phyloP scores from a whole-genome alignment of 1,140 invertebrate genomes.

The Polypedilum pembai region DNA sequence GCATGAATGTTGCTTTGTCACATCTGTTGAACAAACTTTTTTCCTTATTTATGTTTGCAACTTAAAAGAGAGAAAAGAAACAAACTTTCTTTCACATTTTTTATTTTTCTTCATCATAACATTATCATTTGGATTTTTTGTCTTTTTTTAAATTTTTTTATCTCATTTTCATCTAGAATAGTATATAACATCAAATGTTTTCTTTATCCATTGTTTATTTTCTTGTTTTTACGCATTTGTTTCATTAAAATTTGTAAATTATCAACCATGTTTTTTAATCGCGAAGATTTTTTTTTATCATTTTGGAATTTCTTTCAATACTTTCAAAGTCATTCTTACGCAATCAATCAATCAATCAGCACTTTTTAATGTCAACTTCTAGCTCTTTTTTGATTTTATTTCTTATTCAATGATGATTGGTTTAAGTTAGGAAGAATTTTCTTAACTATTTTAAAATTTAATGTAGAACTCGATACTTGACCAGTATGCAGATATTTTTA shows the following conservation, averaged over 20 bases:
- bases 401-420: no score
- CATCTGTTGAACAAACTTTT: not conserved
- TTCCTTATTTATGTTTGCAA: not conserved
- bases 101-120: not conserved
- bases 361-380: no score
- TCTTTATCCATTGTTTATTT: not conserved
- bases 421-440: no score
- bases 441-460: no score
- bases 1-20: not conserved
- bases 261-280: slow-evolving; percentile 20
- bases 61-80: not conserved
- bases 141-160: not conserved
- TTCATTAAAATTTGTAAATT: not conserved
- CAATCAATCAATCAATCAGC: no score
- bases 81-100: not conserved
- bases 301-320: not conserved
- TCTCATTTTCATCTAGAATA: slow-evolving; percentile 13
- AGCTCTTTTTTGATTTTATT: no score
- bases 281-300: not conserved
- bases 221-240: not conserved
- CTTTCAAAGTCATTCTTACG: not conserved
- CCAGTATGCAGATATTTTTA: no score
- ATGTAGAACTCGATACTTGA: no score
- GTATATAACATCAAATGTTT: slow-evolving; percentile 25
- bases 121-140: no score